Base-by-base conservation (phyloP, 2,888 invertebrate species). In the Strigamia crassipes region DNA sequence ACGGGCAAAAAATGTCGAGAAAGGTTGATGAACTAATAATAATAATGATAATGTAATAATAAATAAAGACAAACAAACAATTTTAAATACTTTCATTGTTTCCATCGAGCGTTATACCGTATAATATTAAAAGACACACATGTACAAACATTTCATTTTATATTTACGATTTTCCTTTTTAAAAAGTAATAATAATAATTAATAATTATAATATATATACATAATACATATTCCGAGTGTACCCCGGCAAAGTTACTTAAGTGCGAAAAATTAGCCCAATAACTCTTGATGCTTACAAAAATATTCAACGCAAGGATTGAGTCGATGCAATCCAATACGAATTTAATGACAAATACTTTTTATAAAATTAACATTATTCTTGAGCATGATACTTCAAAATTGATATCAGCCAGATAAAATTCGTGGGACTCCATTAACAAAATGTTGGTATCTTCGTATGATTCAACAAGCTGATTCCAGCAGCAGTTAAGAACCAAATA, bases 381-480 rank as follows among this genome's bases (percentile, higher is more conserved):
- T 73, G 73, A 27, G 73, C 73, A 31, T 73, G 73, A 73, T 73
- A 73, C 31, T 27, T 73, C 73, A 31, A 73, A 15, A 73, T 31
- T 73, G 73, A 73, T 31, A n/a, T 27, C 27, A 27, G 73, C 73
- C 73, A 12, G n/a, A 18, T 56, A 18, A 18, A 56, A 56, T 73
- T 31, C 73, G n/a, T 73, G 73, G 12, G 31, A 12, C 12, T 23
- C 31, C 27, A 31, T 31, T 73, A 15, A 31, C 31, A 73, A 31
- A 31, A 13, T 27, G 15, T 73, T 73, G 27, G 5, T 56, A 56
- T 18, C 56, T 56, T 56, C 56, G 21, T 56, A 18, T 56, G 56
- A 56, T 56, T 73, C 31, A 73, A 73, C 61, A 66, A 27, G 73
- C 73, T 73, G 73, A 73, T 27, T 31, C 73, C 73, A 73, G 73